phyloP scores from a whole-genome alignment of 1,140 invertebrate species.

The Penaeus vannamei region DNA sequence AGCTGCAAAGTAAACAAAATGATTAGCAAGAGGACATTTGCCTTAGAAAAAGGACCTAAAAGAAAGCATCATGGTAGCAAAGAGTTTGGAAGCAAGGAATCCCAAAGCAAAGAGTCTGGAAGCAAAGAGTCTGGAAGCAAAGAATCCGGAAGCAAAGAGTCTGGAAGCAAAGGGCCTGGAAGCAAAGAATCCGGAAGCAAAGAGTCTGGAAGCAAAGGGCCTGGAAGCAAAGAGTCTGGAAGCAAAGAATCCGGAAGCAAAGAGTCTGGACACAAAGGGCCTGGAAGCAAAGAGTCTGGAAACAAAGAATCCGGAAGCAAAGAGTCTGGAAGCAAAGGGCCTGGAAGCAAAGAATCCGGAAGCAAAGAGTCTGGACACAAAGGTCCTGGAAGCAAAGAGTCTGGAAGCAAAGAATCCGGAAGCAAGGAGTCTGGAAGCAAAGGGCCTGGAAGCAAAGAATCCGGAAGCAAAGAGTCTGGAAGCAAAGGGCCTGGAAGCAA shows the following conservation, averaged over 20 bases:
- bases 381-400: neutral
- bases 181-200: constrained; percentile 29
- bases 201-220: constrained; percentile 23
- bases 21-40: neutral
- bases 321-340: neutral
- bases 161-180: neutral
- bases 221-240: constrained; percentile 16
- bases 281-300: neutral
- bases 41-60: neutral
- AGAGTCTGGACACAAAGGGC: neutral
- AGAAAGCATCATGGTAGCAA: neutral
- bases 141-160: constrained; percentile 26
- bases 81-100: constrained; percentile 38
- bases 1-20: constrained; percentile 39
- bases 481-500: no score
- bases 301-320: neutral
- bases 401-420: neutral
- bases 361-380: neutral
- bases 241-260: constrained; percentile 34
- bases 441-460: neutral
- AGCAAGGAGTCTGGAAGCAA: neutral
- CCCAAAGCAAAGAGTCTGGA: constrained; percentile 14
- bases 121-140: constrained; percentile 31
- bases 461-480: no score
- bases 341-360: neutral